Evolutionary conservation across 1,140 invertebrate genomes (phyloP).

Genomic region (Pseudomyrmex sp.): DNA sequence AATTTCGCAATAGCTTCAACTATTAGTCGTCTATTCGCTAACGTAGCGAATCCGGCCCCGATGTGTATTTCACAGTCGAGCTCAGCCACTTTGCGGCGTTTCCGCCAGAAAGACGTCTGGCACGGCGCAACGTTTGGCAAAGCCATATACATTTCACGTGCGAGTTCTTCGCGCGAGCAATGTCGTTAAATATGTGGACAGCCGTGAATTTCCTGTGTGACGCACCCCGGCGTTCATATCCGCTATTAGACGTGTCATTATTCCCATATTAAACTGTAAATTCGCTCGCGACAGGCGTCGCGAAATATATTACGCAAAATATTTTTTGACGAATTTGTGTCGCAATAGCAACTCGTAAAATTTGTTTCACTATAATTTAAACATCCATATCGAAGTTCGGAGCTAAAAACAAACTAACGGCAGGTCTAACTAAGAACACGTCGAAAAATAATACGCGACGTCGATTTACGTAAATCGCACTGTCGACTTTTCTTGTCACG

Average conservation of each 20-base stretch:
- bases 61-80: slow-evolving; percentile 52
- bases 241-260: slow-evolving; percentile 70
- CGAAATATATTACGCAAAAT: slow-evolving; percentile 1
- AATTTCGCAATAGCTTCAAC: slow-evolving; percentile 47
- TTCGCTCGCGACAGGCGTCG: not conserved
- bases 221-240: not conserved
- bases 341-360: not conserved
- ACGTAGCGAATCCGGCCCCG: not conserved
- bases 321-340: slow-evolving; percentile 19
- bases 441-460: not conserved
- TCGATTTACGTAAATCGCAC: not conserved
- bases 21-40: slow-evolving; percentile 41
- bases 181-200: slow-evolving; percentile 60
- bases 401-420: no score
- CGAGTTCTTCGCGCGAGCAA: slow-evolving; percentile 50
- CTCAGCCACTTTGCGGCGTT: slow-evolving; percentile 46
- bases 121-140: slow-evolving; percentile 53
- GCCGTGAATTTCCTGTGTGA: slow-evolving; percentile 34
- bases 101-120: slow-evolving; percentile 49
- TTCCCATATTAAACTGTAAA: slow-evolving; percentile 65
- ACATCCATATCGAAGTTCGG: no score
- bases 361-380: no score
- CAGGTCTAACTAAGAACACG: no score
- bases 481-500: not conserved
- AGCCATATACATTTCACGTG: slow-evolving; percentile 56